Evolutionary conservation across 2,888 invertebrate species (phyloP).

Genomic region (Synanthedon tipuliformis): DNA sequence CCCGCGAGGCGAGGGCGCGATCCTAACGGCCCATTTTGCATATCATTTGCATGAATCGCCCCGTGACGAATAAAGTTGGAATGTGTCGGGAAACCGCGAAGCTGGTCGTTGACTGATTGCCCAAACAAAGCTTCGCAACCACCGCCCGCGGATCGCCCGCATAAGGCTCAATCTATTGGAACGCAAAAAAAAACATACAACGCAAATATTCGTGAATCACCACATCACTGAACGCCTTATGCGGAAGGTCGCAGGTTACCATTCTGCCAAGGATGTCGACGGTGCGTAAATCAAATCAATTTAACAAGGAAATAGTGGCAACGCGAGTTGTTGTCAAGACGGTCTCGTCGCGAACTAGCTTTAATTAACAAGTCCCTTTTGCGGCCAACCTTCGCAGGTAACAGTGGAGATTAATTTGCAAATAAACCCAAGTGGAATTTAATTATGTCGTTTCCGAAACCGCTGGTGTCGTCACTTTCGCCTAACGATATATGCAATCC

Average conservation of each 20-base stretch:
- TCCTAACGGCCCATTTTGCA: constrained; percentile 37
- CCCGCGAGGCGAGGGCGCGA: constrained; percentile 20
- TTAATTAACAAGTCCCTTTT: constrained; percentile 50
- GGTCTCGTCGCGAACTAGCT: constrained; percentile 27
- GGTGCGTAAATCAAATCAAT: constrained; percentile 46
- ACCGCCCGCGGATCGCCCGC: constrained; percentile 20
- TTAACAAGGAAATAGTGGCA: constrained; percentile 35
- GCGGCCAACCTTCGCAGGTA: constrained; percentile 35
- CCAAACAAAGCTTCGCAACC: constrained; percentile 18
- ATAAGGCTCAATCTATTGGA: constrained; percentile 32
- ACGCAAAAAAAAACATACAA: constrained; percentile 23
- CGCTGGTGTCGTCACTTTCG: background rate
- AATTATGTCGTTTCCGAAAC: background rate
- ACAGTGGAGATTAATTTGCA: constrained; percentile 16
- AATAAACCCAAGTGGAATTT: background rate
- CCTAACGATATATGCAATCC: background rate
- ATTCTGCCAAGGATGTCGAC: constrained; percentile 34
- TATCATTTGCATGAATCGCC: constrained; percentile 53
- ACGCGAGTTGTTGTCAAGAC: constrained; percentile 10
- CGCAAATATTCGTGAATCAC: constrained; percentile 46
- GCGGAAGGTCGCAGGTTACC: constrained; percentile 48
- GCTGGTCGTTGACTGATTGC: constrained; percentile 48
- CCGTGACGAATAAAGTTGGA: constrained; percentile 37
- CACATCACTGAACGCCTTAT: constrained; percentile 27
- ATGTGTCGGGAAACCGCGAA: constrained; percentile 36